Base-by-base conservation (phyloP, 2,888 invertebrate species). In the Cenopis cana region DNA sequence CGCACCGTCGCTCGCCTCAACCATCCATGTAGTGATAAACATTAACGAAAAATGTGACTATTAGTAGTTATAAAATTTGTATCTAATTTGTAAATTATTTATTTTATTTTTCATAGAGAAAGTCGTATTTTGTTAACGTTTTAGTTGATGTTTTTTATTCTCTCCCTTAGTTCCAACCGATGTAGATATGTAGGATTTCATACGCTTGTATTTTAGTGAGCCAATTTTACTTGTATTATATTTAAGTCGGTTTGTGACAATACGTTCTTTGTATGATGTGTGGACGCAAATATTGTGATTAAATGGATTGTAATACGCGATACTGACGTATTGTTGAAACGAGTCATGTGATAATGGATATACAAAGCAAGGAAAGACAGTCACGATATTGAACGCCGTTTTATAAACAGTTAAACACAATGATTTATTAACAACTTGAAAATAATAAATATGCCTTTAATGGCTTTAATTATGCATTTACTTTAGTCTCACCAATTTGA, bases 51-150 rank as follows among this genome's bases (percentile, higher is more conserved):
- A 89, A 88, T 66, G 89, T 91, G 90, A 91, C 91, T 91, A 90
- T 87, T 89, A 90, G 88, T 86, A 85, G 84, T 76, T 68, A 71
- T 74, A 88, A 87, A 90, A 90, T 88, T 88, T 91, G 92, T 93
- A 93, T 90, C 86, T 93, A 90, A 91, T 90, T 89, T 93, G 93
- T 93, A 93, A 91, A 93, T 93, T 93, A 92, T 85, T 86, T 86
- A 85, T 91, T 91, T 89, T 90, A 91, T 92, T 93, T 92, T 93
- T 91, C 88, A 93, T 93, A 93, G 93, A 93, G 90, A 93, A 93
- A 89, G 90, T 90, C 84, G 93, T 93, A 93, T 93, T 93, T 93
- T 93, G 92, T 93, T 93, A 93, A 93, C 91, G 93, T 93, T 93
- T 90, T 93, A 93, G 93, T 93, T 93, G 92, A 92, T 93, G 89